Percentiles rank a stretch among this genome's conserved stretches.
Conservation (phyloP, 2,113 vertebrate genomes). For the Gymnocephalus cernua region DNA sequence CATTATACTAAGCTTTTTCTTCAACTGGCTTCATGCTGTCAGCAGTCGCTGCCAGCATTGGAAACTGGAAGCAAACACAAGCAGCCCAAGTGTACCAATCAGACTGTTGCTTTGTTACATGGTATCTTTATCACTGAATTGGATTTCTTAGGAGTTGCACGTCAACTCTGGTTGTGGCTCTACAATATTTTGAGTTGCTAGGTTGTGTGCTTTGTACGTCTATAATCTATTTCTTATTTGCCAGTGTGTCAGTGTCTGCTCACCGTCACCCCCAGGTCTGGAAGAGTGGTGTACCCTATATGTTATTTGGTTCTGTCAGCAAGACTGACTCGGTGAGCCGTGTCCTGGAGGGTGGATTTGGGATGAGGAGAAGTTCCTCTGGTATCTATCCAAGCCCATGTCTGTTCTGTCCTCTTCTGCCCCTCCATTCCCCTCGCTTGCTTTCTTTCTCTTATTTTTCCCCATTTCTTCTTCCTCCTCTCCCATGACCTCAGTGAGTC, state of each 20-base stretch:
- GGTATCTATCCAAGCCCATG: slow-evolving; percentile 51
- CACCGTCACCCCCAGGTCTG: slow-evolving; percentile 33
- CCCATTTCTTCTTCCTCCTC: slow-evolving; percentile 50
- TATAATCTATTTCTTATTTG: slow-evolving; percentile 44
- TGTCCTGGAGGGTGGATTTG: slow-evolving; percentile 35
- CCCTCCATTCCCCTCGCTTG: slow-evolving; percentile 26
- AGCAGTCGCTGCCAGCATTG: not conserved
- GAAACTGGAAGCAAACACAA: slow-evolving; percentile 28
- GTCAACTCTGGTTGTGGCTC: slow-evolving; percentile 10
- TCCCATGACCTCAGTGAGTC: slow-evolving; percentile 73
- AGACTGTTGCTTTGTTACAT: slow-evolving; percentile 3
- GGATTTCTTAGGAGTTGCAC: not conserved
- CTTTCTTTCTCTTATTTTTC: slow-evolving; percentile 30
- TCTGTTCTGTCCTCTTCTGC: slow-evolving; percentile 63
- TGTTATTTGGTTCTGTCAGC: slow-evolving; percentile 55
- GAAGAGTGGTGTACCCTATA: slow-evolving; percentile 7
- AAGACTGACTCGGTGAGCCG: slow-evolving; percentile 6
- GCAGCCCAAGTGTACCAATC: not conserved
- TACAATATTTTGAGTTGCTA: not conserved
- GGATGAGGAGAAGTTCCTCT: slow-evolving; percentile 35
- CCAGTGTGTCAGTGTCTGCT: slow-evolving; percentile 30
- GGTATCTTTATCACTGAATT: not conserved
- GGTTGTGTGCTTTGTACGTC: not conserved
- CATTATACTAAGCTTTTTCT: not conserved
- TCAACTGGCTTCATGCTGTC: not conserved